A percentile compares a stretch with the other conserved stretches of the same genome.
These are phyloP conservation scores for Brachionus calyciflorus DNA, from an alignment of 1,140 invertebrate genomes.

Conservation along the genomic window DNA sequence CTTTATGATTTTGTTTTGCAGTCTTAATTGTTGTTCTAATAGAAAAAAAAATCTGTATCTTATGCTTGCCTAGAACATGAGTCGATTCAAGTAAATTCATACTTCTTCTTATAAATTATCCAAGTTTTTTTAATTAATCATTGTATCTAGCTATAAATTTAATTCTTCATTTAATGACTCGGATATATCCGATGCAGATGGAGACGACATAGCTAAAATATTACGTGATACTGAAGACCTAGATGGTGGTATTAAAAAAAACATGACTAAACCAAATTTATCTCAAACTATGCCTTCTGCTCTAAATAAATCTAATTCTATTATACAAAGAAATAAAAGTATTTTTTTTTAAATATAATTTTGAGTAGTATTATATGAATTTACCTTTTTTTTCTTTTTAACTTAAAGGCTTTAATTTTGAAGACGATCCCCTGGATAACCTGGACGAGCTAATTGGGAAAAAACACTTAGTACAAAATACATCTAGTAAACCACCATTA, in stretches of 20 bases:
- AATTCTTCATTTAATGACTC: slow-evolving; percentile 33
- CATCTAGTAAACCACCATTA: slow-evolving; percentile 14
- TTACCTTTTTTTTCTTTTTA: not conserved
- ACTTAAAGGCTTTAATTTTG: slow-evolving; percentile 4
- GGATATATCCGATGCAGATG: slow-evolving; percentile 15
- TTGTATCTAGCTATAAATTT: not conserved
- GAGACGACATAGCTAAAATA: slow-evolving; percentile 30
- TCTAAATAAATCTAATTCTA: not conserved
- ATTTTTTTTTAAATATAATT: no score
- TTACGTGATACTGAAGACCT: slow-evolving; percentile 2
- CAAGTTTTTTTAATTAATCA: no score
- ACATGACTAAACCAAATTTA: slow-evolving; percentile 3
- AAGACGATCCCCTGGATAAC: slow-evolving; percentile 13
- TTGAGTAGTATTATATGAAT: no score
- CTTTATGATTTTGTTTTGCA: no score
- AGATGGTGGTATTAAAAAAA: not conserved
- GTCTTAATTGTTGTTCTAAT: no score
- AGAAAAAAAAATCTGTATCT: no score
- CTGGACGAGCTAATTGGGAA: slow-evolving; percentile 1
- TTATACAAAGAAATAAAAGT: no score
- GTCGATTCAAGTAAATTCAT: no score
- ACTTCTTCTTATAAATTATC: no score
- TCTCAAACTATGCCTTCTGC: not conserved
- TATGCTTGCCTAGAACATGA: no score
- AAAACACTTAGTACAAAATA: not conserved